These are phyloP conservation scores for Masnerella sp. DNA, from an alignment of 2,888 invertebrate species.

Conservation along the genomic window DNA sequence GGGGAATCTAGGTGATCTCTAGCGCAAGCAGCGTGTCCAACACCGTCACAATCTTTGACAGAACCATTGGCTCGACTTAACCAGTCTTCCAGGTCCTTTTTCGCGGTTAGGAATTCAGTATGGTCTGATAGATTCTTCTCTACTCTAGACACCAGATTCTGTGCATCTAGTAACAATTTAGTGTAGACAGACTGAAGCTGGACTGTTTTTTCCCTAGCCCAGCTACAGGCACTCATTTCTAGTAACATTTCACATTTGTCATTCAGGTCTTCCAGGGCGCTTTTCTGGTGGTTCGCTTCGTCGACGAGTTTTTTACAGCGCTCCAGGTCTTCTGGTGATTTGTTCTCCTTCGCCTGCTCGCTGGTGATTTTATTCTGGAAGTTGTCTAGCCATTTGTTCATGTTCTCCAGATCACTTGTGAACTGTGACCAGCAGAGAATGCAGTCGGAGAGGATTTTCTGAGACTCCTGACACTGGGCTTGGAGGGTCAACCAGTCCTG, in stretches of 20 bases:
- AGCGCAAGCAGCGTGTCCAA: too few species aligned
- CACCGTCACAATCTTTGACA: too few species aligned
- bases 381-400: conserved; percentile 87
- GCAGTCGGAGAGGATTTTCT: conserved; percentile 86
- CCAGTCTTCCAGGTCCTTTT: conserved; percentile 91
- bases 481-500: conserved; percentile 90
- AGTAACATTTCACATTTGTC: conserved; percentile 92
- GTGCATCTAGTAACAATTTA: conserved; percentile 86
- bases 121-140: conserved; percentile 95
- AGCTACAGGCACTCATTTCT: conserved; percentile 90
- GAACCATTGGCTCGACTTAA: too few species aligned
- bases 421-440: conserved; percentile 85
- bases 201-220: conserved; percentile 92
- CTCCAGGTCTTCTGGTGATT: conserved; percentile 87
- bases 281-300: conserved; percentile 87
- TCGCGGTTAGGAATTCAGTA: conserved; percentile 92
- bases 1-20: too few species aligned
- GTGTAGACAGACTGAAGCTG: conserved; percentile 90
- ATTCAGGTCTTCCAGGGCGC: conserved; percentile 88
- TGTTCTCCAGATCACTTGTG: conserved; percentile 84
- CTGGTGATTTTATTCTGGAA: conserved; percentile 83
- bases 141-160: conserved; percentile 89
- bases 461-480: conserved; percentile 86
- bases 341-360: conserved; percentile 83
- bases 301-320: conserved; percentile 86